Base-by-base conservation (phyloP, 2,888 invertebrate species). In the Plagodis pulveraria region DNA sequence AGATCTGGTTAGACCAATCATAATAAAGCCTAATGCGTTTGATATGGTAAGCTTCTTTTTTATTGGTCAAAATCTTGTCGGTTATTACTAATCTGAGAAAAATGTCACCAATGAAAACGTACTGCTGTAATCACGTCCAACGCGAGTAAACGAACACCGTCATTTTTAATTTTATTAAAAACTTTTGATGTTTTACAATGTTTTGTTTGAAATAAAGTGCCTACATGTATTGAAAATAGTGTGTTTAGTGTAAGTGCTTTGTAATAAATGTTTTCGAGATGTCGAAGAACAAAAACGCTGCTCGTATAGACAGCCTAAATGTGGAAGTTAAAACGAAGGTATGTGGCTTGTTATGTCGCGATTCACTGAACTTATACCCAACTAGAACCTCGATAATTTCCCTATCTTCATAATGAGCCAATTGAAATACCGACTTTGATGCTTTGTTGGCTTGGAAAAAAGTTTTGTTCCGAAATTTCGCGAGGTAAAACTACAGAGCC, bases 291-390 rank as follows among this genome's bases (percentile, higher is more conserved):
- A 97, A 96, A 94, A 95, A 96, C 84, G 95, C 95, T 78, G 94
- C 95, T 82, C 94, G 94, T 83, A 93, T 94, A 84, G 96, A 96
- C 90, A 95, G 94, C 88, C 95, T 94, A 88, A 94, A 94, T 85
- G 95, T 97, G 74, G 97, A 97, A 94, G 96, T 97, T 77, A 97
- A 97, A 94, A 97, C 96, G 93, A 97, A 97, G 95, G 97, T 97
- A 94, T 84, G 83, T 82, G 76, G 73, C 73, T 64, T 49, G 51
- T 42, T 61, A 53, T 42, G 44, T 58, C 50, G 49, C 57, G 55
- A 40, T 54, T 58, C 46, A 50, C 48, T 55, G 57, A 52, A 53
- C 60, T 22, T 58, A 49, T 7, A 41, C 11, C 8, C 8, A 42
- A 11, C 47, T 55, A 6, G 40, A 35, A 32, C 43, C 12, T 55